Base-by-base conservation (phyloP, 2,797 vertebrate species). In the Clarias pachynema region DNA sequence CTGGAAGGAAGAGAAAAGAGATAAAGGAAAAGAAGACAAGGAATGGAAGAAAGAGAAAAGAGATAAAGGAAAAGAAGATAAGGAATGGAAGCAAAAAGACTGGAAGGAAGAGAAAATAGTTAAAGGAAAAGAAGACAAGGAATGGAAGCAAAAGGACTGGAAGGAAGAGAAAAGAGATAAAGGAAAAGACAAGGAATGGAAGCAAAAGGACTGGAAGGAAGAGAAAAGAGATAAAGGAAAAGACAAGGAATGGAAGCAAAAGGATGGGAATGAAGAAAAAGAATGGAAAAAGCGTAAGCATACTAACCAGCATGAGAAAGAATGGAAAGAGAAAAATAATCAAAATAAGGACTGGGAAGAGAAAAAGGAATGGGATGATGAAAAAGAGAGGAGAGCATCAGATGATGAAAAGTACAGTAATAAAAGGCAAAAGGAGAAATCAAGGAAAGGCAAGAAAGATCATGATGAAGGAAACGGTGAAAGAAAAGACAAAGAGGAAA, bases 391-490 rank as follows among this genome's bases (percentile, higher is more conserved):
- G 29, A 53, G 57, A 74, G 82, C 34, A 1, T 65, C 80, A 59
- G 75, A 40, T 40, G 86, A 88, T 2, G 81, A 84, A 83, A 82
- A 85, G 73, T 20, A 75, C 73, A 84, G 63, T 56, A 79, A 84
- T 29, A 70, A 84, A 72, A 72, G 8, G 68, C 37, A 59, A 68
- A 78, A 74, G 15, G 81, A 89, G 40, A 84, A 83, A 44, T 62
- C 69, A 2, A 31, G 91, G 84, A 90, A 81, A 69, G 89, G 85
- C 60, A 85, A 86, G 57, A 83, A 85, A 31, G 90, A 90, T n/a
- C 53, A 89, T 4, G 49, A 72, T 65, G 81, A 79, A 9, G 60
- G 74, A 8, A 53, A 82, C 60, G 22, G 57, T 49, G 82, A 56
- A 65, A 85, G 84, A 62, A 86, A 89, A 86, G 82, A 69, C 49